phyloP scores from a whole-genome alignment of 2,113 vertebrate genomes.

The Deroptyus accipitrinus region DNA sequence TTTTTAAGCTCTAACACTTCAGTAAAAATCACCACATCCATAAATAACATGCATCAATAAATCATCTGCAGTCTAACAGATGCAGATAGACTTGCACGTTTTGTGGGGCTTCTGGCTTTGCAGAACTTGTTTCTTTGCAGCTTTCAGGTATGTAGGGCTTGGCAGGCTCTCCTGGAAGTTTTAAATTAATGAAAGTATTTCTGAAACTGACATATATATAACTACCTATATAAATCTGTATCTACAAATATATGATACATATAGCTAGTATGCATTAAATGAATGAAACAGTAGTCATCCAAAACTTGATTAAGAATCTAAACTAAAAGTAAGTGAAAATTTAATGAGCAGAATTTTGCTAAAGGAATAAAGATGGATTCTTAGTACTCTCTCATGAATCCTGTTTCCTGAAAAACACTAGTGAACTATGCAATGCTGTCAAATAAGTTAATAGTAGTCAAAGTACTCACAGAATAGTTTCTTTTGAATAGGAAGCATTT shows the following conservation, averaged over 20 bases:
- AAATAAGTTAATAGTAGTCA: background rate
- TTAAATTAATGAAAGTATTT: background rate
- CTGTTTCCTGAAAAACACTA: background rate
- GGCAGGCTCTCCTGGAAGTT: background rate
- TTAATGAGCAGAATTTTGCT: background rate
- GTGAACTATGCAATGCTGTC: background rate
- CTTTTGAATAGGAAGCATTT: background rate
- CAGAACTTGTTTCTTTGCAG: background rate
- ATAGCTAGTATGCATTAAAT: background rate
- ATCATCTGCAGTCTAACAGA: background rate
- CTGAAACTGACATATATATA: background rate
- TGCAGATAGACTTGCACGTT: background rate
- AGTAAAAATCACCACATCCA: background rate
- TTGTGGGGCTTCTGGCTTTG: background rate
- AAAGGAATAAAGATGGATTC: background rate
- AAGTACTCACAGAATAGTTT: background rate
- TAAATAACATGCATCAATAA: background rate
- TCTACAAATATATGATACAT: background rate
- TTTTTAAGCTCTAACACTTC: background rate
- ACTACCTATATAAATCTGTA: too few relatives aligned
- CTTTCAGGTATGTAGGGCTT: background rate
- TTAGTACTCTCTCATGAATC: background rate
- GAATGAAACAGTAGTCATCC: background rate
- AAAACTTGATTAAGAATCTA: background rate
- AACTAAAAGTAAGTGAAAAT: background rate